Evolutionary conservation across 2,797 vertebrate species (phyloP), one percentile per base, ranked within the genome.

Genomic region (Malacoraja senta): DNA sequence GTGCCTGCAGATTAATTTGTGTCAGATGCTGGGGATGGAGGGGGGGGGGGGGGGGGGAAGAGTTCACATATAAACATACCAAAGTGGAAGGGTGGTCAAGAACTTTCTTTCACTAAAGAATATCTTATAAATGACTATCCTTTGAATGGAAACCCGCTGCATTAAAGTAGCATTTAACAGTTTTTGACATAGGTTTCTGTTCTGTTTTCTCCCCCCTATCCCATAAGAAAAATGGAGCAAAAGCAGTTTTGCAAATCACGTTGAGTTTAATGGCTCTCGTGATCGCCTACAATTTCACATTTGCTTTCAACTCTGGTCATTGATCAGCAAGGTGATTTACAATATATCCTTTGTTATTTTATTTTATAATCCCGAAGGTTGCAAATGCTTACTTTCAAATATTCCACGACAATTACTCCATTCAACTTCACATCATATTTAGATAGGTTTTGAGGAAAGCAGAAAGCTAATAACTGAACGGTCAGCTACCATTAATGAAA

Each of bases 401-500:
- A 92, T 76, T 92, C 13, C 71, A 44, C 8, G 10, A 74, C 90
- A 92, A 74, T 53, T 53, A 76, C 71, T 76, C 72, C 35, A 74
- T 92, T 92, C 90, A 92, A 68, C 10, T 29, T 74, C 8, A 76
- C 38, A 76, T 68, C 90, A 92, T 92, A 92, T 53, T 92, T 72
- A 7, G 35, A 74, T 71, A 76, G 68, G 71, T 88, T 88, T 88
- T 88, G n/a, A 88, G n/a, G n/a, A 88, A 53, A 92, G 71, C 96
- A 95, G 95, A 95, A 96, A 95, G 96, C 96, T 96, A 96, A 96
- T 95, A 94, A 94, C 94, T 95, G 94, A 94, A 94, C 94, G 96
- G 95, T 96, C 96, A 97, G 95, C 95, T 95, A 95, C 94, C 94
- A 71, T 95, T 96, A 97, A 96, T 96, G 95, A 97, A 95, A 96